A percentile compares a stretch with the other conserved stretches of the same genome.
phyloP scores from a whole-genome alignment of 2,113 vertebrate genomes.

The Macrotus californicus region DNA sequence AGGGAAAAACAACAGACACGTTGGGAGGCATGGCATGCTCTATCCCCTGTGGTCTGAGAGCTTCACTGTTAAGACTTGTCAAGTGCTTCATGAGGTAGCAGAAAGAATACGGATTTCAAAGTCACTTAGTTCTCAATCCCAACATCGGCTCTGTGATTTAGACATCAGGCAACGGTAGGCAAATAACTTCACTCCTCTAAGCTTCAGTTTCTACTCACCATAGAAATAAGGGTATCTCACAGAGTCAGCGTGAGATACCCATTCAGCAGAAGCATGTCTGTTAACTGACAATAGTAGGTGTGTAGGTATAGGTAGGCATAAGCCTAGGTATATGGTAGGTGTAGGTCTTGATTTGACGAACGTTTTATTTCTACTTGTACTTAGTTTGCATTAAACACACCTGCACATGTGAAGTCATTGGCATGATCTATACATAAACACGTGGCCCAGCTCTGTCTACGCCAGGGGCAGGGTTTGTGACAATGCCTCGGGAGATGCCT shows the following conservation, averaged over 20 bases:
- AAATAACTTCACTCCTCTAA: neutral
- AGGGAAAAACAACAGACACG: neutral
- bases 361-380: neutral
- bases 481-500: neutral
- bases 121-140: neutral
- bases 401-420: neutral
- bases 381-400: neutral
- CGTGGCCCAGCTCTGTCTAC: neutral
- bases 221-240: neutral
- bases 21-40: neutral
- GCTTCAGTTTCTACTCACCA: neutral
- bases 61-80: neutral
- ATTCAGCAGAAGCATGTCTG: neutral
- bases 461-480: neutral
- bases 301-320: fast-evolving
- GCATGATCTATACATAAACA: neutral
- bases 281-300: neutral
- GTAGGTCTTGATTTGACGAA: neutral
- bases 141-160: neutral
- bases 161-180: neutral
- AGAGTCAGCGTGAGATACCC: neutral
- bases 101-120: neutral
- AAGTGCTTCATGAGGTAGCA: neutral
- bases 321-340: neutral
- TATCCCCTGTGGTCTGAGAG: neutral